Evolutionary conservation across 2,888 invertebrate species (phyloP).

Genomic region (Papilio protenor): DNA sequence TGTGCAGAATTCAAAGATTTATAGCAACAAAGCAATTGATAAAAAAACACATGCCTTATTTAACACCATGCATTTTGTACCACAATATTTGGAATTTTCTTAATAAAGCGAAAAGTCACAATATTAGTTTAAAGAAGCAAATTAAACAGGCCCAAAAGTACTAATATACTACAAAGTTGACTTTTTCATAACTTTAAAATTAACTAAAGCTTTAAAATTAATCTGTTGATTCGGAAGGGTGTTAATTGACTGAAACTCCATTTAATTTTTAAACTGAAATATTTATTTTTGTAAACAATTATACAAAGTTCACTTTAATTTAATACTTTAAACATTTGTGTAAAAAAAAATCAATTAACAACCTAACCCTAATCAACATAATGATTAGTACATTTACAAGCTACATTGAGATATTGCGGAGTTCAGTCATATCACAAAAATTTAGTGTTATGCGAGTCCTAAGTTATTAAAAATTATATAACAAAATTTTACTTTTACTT

Average conservation of each 20-base stretch:
- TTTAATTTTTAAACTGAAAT: conserved; percentile 75
- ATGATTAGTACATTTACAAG: conserved; percentile 65
- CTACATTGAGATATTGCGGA: conserved; percentile 68
- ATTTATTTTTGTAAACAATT: conserved; percentile 81
- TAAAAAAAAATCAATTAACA: conserved; percentile 81
- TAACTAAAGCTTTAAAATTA: conserved; percentile 20
- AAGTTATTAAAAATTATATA: conserved; percentile 54
- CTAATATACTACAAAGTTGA: conserved; percentile 51
- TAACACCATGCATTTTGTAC: conserved; percentile 35
- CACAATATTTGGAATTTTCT: conserved; percentile 14
- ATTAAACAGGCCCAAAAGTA: conserved; percentile 57
- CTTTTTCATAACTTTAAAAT: conserved; percentile 42
- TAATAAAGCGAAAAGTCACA: conserved; percentile 44
- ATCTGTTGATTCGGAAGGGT: conserved; percentile 78
- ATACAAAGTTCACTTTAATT: conserved; percentile 75
- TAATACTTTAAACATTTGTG: conserved; percentile 67
- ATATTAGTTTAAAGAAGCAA: conserved; percentile 67
- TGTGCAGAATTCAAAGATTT: neutral
- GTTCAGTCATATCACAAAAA: conserved; percentile 79
- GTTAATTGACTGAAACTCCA: conserved; percentile 85
- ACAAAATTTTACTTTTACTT: conserved; percentile 52
- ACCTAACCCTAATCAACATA: conserved; percentile 79
- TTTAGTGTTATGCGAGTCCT: conserved; percentile 56
- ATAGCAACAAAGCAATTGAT: neutral
- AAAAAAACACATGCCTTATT: conserved; percentile 35